A percentile compares a stretch with the other conserved stretches of the same genome.
These are phyloP conservation scores for Parapsyche elsis DNA, from an alignment of 1,140 invertebrate genomes.

Conservation along the genomic window DNA sequence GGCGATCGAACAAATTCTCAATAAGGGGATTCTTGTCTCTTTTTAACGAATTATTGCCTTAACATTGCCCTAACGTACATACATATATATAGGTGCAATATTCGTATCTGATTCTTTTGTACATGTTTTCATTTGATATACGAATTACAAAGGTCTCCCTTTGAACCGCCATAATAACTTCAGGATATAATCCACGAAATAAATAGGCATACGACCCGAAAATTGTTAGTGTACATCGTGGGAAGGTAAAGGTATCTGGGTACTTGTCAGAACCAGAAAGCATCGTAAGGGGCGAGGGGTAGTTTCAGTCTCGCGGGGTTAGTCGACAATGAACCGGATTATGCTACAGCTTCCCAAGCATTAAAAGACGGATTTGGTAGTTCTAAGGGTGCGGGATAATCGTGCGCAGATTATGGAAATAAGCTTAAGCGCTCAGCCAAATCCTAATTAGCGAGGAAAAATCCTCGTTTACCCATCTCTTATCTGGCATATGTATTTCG, in stretches of 20 bases:
- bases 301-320: background rate
- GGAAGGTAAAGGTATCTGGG: too few species aligned
- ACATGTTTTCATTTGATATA: too few species aligned
- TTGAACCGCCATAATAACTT: too few species aligned
- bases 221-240: too few species aligned
- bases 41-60: background rate
- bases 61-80: background rate
- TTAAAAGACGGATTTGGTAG: constrained; percentile 20
- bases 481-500: too few species aligned
- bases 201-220: too few species aligned
- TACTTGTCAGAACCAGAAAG: background rate
- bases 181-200: too few species aligned
- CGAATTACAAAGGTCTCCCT: too few species aligned
- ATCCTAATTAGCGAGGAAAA: background rate
- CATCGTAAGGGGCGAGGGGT: background rate
- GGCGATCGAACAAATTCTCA: constrained; percentile 2
- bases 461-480: too few species aligned
- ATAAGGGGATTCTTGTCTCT: constrained; percentile 8
- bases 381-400: constrained; percentile 3
- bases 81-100: background rate
- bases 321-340: constrained; percentile 26
- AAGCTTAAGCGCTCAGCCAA: background rate
- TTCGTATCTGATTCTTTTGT: too few species aligned
- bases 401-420: constrained; percentile 10
- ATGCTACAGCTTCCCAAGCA: background rate